These are phyloP conservation scores for Paedocypris sp. DNA, from an alignment of 2,113 vertebrate genomes.

Conservation along the genomic window DNA sequence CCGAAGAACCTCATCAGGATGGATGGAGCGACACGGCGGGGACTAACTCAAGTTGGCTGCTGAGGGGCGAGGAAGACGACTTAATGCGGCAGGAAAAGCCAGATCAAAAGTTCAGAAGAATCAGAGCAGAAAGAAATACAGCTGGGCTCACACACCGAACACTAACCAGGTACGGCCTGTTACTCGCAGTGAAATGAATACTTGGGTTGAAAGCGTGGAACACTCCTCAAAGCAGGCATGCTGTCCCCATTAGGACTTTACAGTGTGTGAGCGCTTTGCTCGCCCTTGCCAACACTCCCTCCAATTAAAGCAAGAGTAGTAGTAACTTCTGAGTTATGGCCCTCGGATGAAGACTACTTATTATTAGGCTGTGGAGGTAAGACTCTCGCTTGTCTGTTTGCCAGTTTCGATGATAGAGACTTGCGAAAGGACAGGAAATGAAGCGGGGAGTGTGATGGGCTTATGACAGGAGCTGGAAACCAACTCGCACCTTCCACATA, in stretches of 20 bases:
- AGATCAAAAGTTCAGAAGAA: not conserved
- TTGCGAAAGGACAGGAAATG: not conserved
- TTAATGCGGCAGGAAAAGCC: not conserved
- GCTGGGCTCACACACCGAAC: not conserved
- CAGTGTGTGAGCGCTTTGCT: conserved; percentile 11
- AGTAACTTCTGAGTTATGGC: conserved; percentile 5
- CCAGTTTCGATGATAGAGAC: not conserved
- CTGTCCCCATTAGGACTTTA: conserved; percentile 35
- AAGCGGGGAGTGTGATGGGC: not conserved
- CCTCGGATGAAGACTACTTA: not conserved
- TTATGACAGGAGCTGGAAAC: not conserved
- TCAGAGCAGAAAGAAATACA: conserved; percentile 7
- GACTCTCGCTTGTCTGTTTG: not conserved
- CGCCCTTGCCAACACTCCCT: conserved; percentile 18
- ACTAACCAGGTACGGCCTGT: conserved; percentile 20
- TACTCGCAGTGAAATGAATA: conserved; percentile 13
- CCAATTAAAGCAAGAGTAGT: conserved; percentile 11
- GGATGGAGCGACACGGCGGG: not conserved
- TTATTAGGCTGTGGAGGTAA: not conserved
- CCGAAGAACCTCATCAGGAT: not conserved
- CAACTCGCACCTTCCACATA: not conserved
- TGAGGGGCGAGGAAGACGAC: not conserved
- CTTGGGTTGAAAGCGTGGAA: not conserved
- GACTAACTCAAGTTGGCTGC: not conserved
- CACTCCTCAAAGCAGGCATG: conserved; percentile 11